phyloP scores from a whole-genome alignment of 2,888 invertebrate genomes.

The Melinaea menophilus region DNA sequence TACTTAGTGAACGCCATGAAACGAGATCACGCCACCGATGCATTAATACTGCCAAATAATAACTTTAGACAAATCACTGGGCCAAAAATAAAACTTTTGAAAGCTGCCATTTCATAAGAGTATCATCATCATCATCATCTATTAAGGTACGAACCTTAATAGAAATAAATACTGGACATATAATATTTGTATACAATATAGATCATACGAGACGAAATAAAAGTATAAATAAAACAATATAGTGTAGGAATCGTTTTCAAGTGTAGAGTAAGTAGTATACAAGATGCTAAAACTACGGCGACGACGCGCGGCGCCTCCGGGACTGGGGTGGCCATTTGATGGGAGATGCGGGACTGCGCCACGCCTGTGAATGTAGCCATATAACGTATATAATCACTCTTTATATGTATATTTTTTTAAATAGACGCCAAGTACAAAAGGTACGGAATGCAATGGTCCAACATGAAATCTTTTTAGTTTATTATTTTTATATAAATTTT shows the following conservation, averaged over 20 bases:
- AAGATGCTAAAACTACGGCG: constrained; percentile 62
- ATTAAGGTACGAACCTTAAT: background rate
- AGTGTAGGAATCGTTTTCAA: constrained; percentile 53
- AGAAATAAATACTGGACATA: constrained; percentile 57
- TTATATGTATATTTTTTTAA: too few relatives aligned
- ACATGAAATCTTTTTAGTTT: too few relatives aligned
- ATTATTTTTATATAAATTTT: too few relatives aligned
- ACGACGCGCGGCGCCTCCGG: constrained; percentile 32
- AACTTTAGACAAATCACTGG: constrained; percentile 40
- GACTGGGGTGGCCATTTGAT: constrained; percentile 70
- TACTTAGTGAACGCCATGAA: constrained; percentile 59
- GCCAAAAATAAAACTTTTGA: constrained; percentile 54
- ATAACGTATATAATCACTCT: too few relatives aligned
- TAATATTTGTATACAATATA: constrained; percentile 48
- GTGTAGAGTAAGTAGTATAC: constrained; percentile 62
- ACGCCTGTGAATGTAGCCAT: constrained; percentile 29
- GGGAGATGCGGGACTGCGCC: constrained; percentile 63
- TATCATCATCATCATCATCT: too few relatives aligned
- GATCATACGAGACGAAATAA: constrained; percentile 46
- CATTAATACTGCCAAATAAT: constrained; percentile 72
- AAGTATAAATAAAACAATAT: constrained; percentile 34
- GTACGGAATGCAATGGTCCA: too few relatives aligned
- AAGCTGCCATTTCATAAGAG: constrained; percentile 40
- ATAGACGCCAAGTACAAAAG: too few relatives aligned
- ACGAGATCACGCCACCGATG: constrained; percentile 66